Evolutionary conservation across 2,888 invertebrate genomes (phyloP).

Genomic region (Drosophila kambysellisi): DNA sequence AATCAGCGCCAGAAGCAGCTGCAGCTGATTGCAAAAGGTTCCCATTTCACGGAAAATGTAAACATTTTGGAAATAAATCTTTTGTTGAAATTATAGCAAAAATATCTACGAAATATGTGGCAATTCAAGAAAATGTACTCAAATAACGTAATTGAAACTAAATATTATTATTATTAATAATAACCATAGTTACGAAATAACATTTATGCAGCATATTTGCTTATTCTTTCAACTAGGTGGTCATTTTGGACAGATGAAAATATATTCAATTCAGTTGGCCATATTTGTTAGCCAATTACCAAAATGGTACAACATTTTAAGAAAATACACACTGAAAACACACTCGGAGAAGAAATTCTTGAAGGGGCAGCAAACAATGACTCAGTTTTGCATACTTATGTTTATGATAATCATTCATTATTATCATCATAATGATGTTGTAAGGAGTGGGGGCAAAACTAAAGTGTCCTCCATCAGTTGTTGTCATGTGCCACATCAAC

Average conservation of each 20-base stretch:
- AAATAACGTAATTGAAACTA: background rate
- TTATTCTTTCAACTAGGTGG: background rate
- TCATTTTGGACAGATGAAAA: slow-evolving; percentile 23
- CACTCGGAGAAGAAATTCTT: background rate
- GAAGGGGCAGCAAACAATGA: slow-evolving; percentile 15
- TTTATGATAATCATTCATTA: background rate
- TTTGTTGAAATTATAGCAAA: background rate
- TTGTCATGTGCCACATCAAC: slow-evolving; percentile 42
- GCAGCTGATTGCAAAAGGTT: background rate
- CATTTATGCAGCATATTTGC: background rate
- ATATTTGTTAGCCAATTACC: slow-evolving; percentile 17
- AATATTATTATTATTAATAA: background rate
- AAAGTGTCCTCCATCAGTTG: slow-evolving; percentile 28
- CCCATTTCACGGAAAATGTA: background rate
- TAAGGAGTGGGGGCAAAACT: background rate
- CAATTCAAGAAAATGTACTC: slow-evolving; percentile 2
- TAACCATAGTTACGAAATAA: background rate
- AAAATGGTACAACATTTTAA: slow-evolving; percentile 2
- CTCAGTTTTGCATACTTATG: slow-evolving; percentile 22
- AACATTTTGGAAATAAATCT: background rate
- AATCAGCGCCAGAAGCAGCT: background rate
- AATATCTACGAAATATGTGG: background rate
- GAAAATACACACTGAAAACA: background rate
- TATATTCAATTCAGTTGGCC: background rate
- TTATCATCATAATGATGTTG: slow-evolving; percentile 8